phyloP scores from a whole-genome alignment of 37 sponge, comb jelly and placozoan species.

The Aphrocallistes beatrix region DNA sequence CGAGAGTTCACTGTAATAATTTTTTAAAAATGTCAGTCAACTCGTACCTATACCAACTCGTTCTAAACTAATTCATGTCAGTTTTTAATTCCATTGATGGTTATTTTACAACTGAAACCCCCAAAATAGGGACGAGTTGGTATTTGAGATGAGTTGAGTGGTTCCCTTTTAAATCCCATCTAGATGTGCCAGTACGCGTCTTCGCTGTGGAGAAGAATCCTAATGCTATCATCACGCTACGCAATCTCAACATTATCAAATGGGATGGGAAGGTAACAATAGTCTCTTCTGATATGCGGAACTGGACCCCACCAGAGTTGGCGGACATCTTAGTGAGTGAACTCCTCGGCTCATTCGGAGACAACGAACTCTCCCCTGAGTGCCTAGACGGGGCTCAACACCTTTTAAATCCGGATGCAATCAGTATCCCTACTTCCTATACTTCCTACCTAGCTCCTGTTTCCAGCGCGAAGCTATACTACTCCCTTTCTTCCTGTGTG shows the following conservation, averaged over 20 bases:
- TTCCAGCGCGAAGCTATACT: conserved; percentile 62
- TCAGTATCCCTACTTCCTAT: conserved; percentile 84
- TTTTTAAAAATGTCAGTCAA: too few relatives aligned
- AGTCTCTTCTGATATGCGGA: conserved; percentile 82
- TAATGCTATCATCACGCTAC: conserved; percentile 79
- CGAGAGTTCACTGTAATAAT: too few relatives aligned
- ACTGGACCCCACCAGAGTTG: conserved; percentile 79
- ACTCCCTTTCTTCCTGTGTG: conserved; percentile 29
- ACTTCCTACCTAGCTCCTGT: conserved; percentile 85
- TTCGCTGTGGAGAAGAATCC: conserved; percentile 98
- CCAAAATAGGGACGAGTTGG: too few relatives aligned
- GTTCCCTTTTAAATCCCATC: too few relatives aligned
- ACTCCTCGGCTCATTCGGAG: conserved; percentile 96
- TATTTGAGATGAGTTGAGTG: too few relatives aligned
- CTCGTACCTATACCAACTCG: too few relatives aligned
- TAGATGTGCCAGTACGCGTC: conserved; percentile 28
- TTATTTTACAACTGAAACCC: too few relatives aligned
- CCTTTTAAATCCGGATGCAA: conserved; percentile 76
- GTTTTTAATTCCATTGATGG: too few relatives aligned
- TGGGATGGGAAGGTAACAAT: conserved; percentile 63
- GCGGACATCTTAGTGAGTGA: conserved; percentile 96
- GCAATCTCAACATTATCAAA: conserved; percentile 53
- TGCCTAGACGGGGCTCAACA: conserved; percentile 96
- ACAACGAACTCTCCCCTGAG: conserved; percentile 98
- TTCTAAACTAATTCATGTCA: too few relatives aligned